These are phyloP conservation scores for Poecilia picta DNA, from an alignment of 2,797 vertebrate species.

Conservation along the genomic window DNA sequence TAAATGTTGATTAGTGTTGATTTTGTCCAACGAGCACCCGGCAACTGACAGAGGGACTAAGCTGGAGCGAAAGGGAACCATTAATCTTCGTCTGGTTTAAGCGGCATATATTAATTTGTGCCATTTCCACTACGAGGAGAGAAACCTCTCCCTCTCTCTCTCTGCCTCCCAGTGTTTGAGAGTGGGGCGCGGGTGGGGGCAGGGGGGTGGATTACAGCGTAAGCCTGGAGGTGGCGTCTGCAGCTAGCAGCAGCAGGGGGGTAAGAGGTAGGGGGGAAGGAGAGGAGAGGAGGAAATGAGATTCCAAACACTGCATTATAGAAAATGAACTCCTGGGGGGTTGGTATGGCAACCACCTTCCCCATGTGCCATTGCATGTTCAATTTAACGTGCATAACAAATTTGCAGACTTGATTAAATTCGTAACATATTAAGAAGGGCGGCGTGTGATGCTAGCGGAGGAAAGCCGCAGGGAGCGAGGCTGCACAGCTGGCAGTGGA, in stretches of 20 bases:
- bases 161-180: slow-evolving; percentile 66
- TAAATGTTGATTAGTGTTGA: slow-evolving; percentile 99
- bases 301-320: slow-evolving; percentile 92
- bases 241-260: slow-evolving; percentile 89
- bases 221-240: slow-evolving; percentile 83
- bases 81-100: slow-evolving; percentile 99
- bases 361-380: slow-evolving; percentile 86
- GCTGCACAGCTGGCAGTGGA: slow-evolving; percentile 24
- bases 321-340: slow-evolving; percentile 97
- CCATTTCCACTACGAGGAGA: slow-evolving; percentile 99
- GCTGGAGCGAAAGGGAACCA: slow-evolving; percentile 96
- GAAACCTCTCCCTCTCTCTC: slow-evolving; percentile 81
- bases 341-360: slow-evolving; percentile 95
- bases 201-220: slow-evolving; percentile 44
- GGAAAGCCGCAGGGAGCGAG: slow-evolving; percentile 53
- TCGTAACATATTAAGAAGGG: slow-evolving; percentile 74
- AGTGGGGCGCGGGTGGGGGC: slow-evolving; percentile 57
- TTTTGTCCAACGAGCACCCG: slow-evolving; percentile 95
- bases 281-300: slow-evolving; percentile 90
- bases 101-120: slow-evolving; percentile 99
- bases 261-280: slow-evolving; percentile 76
- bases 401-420: slow-evolving; percentile 82
- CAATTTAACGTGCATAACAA: slow-evolving; percentile 80
- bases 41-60: slow-evolving; percentile 98
- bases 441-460: slow-evolving; percentile 12